phyloP scores from a whole-genome alignment of 2,888 invertebrate genomes.

The Nomada goodeniana region DNA sequence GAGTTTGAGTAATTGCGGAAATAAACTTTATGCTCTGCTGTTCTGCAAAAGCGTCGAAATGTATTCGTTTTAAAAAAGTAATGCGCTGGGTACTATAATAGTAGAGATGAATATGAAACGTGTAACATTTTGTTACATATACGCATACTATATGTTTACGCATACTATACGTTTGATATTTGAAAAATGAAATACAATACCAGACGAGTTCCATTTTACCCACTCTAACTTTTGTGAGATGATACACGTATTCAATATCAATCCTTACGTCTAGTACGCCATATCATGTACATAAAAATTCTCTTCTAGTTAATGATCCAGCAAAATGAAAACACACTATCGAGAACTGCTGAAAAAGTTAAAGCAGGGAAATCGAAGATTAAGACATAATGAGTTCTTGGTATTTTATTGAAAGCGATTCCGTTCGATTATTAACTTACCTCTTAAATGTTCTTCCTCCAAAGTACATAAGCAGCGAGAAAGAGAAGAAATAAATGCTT shows the following conservation, averaged over 20 bases:
- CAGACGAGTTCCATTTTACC: too few species aligned
- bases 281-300: constrained; percentile 8
- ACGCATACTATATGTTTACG: too few species aligned
- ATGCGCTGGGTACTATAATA: too few species aligned
- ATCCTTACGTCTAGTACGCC: background rate
- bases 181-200: too few species aligned
- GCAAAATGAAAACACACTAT: constrained; percentile 18
- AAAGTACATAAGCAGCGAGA: background rate
- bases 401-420: constrained; percentile 19
- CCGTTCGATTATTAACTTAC: constrained; percentile 38
- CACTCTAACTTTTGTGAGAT: too few species aligned
- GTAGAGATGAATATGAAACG: too few species aligned
- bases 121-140: too few species aligned
- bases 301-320: background rate
- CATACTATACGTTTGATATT: too few species aligned
- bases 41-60: too few species aligned
- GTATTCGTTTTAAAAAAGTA: too few species aligned
- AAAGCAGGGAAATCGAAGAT: constrained; percentile 4
- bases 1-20: too few species aligned
- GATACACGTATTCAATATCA: background rate
- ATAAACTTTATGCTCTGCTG: too few species aligned
- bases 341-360: constrained; percentile 32
- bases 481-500: constrained; percentile 16
- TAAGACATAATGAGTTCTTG: constrained; percentile 14
- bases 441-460: constrained; percentile 13